phyloP scores from a whole-genome alignment of 1,140 invertebrate species.

The Parapsyche elsis region DNA sequence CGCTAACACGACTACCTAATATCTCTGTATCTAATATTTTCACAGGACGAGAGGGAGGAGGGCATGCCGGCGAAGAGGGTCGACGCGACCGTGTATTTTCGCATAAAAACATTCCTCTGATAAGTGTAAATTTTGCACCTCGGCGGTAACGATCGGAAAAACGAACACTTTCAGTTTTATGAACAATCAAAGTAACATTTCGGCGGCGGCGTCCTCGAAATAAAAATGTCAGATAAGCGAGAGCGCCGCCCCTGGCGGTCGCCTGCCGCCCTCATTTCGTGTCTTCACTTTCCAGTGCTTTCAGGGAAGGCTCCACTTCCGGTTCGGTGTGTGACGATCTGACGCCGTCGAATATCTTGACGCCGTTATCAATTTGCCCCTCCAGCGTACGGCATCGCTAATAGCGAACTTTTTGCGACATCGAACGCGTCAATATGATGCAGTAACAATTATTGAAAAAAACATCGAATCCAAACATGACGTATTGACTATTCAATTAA shows the following conservation, averaged over 20 bases:
- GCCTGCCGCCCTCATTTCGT: background rate
- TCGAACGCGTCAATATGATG: too few species aligned
- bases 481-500: too few species aligned
- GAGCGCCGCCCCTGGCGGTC: background rate
- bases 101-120: conserved; percentile 34
- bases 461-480: too few species aligned
- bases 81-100: background rate
- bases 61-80: background rate
- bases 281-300: conserved; percentile 28
- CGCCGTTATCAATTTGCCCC: too few species aligned
- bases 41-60: background rate
- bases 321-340: background rate
- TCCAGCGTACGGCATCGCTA: too few species aligned
- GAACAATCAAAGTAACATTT: conserved; percentile 50
- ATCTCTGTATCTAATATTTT: conserved; percentile 20
- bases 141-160: conserved; percentile 45
- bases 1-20: conserved; percentile 5
- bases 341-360: too few species aligned
- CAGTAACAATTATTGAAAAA: too few species aligned
- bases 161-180: conserved; percentile 41
- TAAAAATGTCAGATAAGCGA: conserved; percentile 44
- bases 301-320: conserved; percentile 23
- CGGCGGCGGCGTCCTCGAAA: conserved; percentile 27
- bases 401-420: too few species aligned
- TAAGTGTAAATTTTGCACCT: conserved; percentile 47